These are phyloP conservation scores for Beroe ovata DNA, from an alignment of 37 sponge, comb jelly and placozoan genomes.

Conservation along the genomic window DNA sequence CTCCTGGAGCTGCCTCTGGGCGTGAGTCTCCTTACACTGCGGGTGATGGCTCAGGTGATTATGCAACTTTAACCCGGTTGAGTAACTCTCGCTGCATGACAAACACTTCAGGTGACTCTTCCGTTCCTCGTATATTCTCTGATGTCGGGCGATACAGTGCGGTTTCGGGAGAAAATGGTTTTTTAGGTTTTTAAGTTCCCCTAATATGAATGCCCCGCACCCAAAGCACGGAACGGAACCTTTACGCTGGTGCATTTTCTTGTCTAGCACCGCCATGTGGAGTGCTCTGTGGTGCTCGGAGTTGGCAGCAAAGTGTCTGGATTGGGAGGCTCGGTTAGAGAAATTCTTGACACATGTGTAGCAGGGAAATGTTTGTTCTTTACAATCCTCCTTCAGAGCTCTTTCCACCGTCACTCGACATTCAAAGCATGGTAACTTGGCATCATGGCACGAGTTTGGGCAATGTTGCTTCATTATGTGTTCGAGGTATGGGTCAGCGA, in stretches of 20 bases:
- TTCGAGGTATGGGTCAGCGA: too few species aligned
- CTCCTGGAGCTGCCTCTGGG: background rate
- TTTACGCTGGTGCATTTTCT: background rate
- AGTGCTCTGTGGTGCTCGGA: background rate
- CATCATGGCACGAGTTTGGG: background rate
- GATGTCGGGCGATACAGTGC: background rate
- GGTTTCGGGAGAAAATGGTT: too few species aligned
- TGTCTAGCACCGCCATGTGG: background rate
- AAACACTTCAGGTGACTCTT: background rate
- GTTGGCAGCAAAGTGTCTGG: background rate
- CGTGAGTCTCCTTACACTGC: background rate
- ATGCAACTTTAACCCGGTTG: background rate
- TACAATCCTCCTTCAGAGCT: background rate
- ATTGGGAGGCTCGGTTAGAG: background rate
- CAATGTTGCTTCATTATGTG: background rate
- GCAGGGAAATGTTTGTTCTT: background rate
- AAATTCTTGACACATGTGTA: background rate
- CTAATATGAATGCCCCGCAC: background rate
- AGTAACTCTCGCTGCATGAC: background rate
- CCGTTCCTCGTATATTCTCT: background rate
- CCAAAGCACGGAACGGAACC: background rate
- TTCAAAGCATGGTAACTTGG: background rate
- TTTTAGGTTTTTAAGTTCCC: too few species aligned
- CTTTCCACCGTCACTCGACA: background rate
- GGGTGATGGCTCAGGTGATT: background rate